Evolutionary conservation across 2,888 invertebrate species (phyloP).

Genomic region (Lagria hirta): DNA sequence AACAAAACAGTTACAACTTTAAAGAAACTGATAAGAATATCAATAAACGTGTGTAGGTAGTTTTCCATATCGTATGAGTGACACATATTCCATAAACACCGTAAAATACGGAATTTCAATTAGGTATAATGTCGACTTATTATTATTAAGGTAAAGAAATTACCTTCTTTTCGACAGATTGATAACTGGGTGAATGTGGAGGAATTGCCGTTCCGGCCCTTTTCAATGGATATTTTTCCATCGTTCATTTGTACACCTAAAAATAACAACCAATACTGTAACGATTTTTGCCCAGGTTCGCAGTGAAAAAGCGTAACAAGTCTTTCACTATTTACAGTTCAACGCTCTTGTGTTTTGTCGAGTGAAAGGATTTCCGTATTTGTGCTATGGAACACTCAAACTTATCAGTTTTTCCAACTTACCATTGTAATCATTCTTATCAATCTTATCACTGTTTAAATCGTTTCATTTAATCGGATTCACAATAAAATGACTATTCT

Average conservation of each 20-base stretch:
- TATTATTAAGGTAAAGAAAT: constrained; percentile 20
- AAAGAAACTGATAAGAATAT: no score
- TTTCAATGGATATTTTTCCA: constrained; percentile 75
- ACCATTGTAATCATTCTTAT: constrained; percentile 16
- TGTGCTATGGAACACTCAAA: neutral
- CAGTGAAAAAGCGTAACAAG: constrained; percentile 17
- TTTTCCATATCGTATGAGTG: no score
- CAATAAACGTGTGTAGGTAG: no score
- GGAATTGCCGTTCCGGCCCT: constrained; percentile 56
- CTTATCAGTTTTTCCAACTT: constrained; percentile 3
- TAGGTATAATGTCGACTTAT: neutral
- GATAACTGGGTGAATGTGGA: constrained; percentile 60
- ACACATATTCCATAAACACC: no score
- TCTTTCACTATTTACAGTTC: constrained; percentile 25
- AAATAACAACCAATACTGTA: constrained; percentile 27
- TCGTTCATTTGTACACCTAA: constrained; percentile 51
- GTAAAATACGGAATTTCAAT: no score
- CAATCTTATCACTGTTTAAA: constrained; percentile 14
- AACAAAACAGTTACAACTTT: no score
- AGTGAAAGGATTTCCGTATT: constrained; percentile 12
- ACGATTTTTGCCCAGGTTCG: constrained; percentile 10
- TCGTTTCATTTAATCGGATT: constrained; percentile 12
- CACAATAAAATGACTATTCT: constrained; percentile 6
- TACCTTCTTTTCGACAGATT: constrained; percentile 65
- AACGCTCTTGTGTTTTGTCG: constrained; percentile 11